A percentile compares a stretch with the other conserved stretches of the same genome.
These are phyloP conservation scores for Magallana gigas DNA, from an alignment of 1,140 invertebrate species.

Conservation along the genomic window DNA sequence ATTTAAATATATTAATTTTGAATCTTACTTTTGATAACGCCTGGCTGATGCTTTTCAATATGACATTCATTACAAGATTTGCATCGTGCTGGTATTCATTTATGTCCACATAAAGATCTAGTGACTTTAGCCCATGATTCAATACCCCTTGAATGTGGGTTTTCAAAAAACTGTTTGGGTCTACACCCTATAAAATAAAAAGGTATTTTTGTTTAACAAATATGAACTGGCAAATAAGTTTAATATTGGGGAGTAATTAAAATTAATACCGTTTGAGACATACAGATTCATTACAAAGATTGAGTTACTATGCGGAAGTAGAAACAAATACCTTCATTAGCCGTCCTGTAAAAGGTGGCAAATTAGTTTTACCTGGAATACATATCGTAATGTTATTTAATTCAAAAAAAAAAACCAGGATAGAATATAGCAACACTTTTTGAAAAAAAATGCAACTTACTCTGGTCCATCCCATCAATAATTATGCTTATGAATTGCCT, in stretches of 20 bases:
- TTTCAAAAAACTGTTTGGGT: constrained; percentile 6
- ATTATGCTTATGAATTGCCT: constrained; percentile 39
- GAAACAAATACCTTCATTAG: constrained; percentile 26
- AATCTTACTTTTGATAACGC: constrained; percentile 6
- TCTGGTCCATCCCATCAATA: constrained; percentile 45
- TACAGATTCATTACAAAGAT: too few species aligned
- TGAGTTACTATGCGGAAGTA: too few species aligned
- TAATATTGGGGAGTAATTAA: too few species aligned
- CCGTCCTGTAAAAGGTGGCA: constrained; percentile 53
- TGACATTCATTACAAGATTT: constrained; percentile 39
- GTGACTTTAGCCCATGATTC: constrained; percentile 38
- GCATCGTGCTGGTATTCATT: constrained; percentile 50
- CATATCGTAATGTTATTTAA: not conserved
- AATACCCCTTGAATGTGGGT: constrained; percentile 46
- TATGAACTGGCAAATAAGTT: too few species aligned
- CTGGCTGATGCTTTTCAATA: not conserved
- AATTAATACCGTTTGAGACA: too few species aligned
- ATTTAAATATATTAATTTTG: too few species aligned
- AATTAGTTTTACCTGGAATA: constrained; percentile 49
- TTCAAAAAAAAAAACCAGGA: not conserved
- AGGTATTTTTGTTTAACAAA: too few species aligned
- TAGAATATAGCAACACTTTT: not conserved
- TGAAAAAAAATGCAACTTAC: not conserved
- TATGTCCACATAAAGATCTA: constrained; percentile 33
- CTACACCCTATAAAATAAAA: not conserved